phyloP scores from a whole-genome alignment of 2,888 invertebrate species.

The Nomada hirtipes region DNA sequence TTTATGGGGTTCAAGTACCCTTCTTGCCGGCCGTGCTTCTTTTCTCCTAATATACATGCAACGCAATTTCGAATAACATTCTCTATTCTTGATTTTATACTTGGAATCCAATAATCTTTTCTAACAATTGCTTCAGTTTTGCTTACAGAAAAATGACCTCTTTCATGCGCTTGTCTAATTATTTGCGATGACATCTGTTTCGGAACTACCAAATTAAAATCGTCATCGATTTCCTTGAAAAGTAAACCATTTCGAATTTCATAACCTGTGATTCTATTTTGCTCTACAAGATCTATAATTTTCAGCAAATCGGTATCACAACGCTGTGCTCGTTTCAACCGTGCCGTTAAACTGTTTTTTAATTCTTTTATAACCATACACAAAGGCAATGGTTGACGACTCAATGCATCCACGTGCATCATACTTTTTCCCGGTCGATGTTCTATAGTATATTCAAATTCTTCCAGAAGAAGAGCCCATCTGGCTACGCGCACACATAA shows the following conservation, averaged over 20 bases:
- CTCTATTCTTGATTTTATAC: too few relatives aligned
- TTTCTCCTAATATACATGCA: too few relatives aligned
- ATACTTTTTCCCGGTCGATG: slow-evolving; percentile 58
- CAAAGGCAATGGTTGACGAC: slow-evolving; percentile 2
- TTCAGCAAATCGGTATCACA: slow-evolving; percentile 36
- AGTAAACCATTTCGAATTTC: slow-evolving; percentile 19
- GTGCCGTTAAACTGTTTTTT: not conserved
- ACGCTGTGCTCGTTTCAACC: slow-evolving; percentile 45
- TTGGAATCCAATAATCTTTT: too few relatives aligned
- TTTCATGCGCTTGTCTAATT: too few relatives aligned
- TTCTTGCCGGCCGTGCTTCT: too few relatives aligned
- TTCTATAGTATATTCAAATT: slow-evolving; percentile 47
- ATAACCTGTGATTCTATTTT: slow-evolving; percentile 61
- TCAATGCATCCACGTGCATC: slow-evolving; percentile 67
- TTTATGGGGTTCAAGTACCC: too few relatives aligned
- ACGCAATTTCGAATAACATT: too few relatives aligned
- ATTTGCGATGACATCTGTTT: slow-evolving; percentile 20
- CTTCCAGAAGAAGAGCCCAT: slow-evolving; percentile 27
- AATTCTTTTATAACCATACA: too few relatives aligned
- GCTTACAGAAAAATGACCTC: too few relatives aligned
- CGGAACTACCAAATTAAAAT: slow-evolving; percentile 73
- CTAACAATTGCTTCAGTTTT: too few relatives aligned
- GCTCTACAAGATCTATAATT: slow-evolving; percentile 26
- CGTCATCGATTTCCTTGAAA: slow-evolving; percentile 36
- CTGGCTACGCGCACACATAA: slow-evolving; percentile 34